These are phyloP conservation scores for Onychostruthus taczanowskii DNA, from an alignment of 2,113 vertebrate species.

Conservation along the genomic window DNA sequence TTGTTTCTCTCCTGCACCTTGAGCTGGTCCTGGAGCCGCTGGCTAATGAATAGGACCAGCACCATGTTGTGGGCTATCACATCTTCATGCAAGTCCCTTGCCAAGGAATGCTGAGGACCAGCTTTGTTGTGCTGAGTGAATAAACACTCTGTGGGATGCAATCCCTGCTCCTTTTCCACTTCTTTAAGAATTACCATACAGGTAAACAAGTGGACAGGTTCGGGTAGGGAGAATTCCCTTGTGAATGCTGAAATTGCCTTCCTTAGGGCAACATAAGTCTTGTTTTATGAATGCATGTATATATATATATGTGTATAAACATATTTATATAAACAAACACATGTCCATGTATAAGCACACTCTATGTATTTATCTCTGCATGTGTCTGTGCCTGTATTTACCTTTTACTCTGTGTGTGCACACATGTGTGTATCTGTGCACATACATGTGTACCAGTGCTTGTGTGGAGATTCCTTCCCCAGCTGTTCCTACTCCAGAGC, in stretches of 20 bases:
- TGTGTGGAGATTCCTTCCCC: neutral
- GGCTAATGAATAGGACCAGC: neutral
- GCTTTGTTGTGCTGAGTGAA: neutral
- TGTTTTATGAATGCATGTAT: neutral
- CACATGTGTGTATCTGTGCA: rapidly evolving
- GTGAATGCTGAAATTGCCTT: neutral
- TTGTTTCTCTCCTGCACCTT: neutral
- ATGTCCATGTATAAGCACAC: no score
- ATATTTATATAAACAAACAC: neutral
- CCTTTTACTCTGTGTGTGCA: neutral
- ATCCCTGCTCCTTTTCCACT: neutral
- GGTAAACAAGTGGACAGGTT: neutral
- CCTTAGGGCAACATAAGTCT: neutral
- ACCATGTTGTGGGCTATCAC: neutral
- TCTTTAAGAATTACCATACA: neutral
- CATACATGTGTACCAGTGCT: neutral
- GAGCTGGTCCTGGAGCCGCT: neutral
- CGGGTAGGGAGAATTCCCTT: neutral
- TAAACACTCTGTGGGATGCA: neutral
- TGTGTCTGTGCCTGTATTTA: neutral
- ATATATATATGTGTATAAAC: neutral
- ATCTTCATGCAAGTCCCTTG: neutral
- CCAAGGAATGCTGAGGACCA: neutral
- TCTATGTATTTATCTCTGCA: neutral
- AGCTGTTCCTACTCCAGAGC: neutral